Evolutionary conservation across 2,888 invertebrate genomes (phyloP).

Genomic region (Noctua fimbriata): DNA sequence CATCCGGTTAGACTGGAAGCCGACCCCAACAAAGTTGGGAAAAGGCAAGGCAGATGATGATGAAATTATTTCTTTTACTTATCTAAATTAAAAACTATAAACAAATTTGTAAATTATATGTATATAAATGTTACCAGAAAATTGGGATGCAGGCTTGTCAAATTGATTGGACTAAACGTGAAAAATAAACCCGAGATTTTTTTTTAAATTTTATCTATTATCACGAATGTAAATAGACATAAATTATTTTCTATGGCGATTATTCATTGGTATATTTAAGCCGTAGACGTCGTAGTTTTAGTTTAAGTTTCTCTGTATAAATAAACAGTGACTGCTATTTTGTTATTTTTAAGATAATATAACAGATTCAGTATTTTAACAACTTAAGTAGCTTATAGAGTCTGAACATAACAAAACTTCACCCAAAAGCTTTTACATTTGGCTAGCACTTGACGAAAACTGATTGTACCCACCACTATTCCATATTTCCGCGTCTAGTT

Average conservation of each 20-base stretch:
- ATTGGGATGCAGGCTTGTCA: background rate
- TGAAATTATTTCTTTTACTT: background rate
- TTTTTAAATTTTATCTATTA: background rate
- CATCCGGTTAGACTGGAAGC: too few relatives aligned
- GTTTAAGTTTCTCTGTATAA: background rate
- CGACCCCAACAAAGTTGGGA: too few relatives aligned
- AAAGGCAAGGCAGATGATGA: too few relatives aligned
- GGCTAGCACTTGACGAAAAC: slow-evolving; percentile 45
- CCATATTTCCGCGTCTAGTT: slow-evolving; percentile 71
- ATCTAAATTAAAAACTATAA: background rate
- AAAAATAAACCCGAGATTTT: background rate
- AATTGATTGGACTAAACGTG: background rate
- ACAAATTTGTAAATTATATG: background rate
- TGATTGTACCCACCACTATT: slow-evolving; percentile 51
- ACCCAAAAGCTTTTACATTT: slow-evolving; percentile 20
- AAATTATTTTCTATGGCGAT: background rate
- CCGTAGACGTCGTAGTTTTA: background rate
- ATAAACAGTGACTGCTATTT: background rate
- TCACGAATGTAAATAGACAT: background rate
- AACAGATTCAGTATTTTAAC: background rate
- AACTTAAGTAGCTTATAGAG: background rate
- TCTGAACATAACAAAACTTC: background rate
- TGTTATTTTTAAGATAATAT: background rate
- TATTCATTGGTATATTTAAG: background rate
- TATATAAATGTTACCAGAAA: background rate